Conservation (phyloP, 1,140 invertebrate genomes). For the Neodiprion lecontei region DNA sequence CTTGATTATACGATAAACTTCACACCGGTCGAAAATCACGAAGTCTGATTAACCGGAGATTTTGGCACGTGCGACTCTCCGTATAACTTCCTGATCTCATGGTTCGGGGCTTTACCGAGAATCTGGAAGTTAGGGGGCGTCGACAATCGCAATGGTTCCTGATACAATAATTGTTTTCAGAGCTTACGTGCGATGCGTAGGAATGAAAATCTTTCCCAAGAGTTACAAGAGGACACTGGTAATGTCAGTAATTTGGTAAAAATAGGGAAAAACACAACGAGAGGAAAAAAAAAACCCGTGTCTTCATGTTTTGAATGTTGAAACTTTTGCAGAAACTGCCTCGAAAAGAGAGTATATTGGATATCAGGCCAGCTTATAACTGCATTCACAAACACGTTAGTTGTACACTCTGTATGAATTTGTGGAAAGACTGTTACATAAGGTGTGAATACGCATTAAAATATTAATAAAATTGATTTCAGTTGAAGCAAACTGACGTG, state of each 20-base stretch:
- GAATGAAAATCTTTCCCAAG: conserved; percentile 36
- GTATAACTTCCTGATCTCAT: not conserved
- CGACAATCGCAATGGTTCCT: too few species aligned
- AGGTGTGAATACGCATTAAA: not conserved
- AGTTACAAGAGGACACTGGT: conserved; percentile 37
- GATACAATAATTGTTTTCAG: conserved; percentile 29
- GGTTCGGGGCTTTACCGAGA: not conserved
- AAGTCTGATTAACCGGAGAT: too few species aligned
- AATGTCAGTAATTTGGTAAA: conserved; percentile 38
- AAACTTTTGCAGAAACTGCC: conserved; percentile 48
- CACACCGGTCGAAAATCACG: too few species aligned
- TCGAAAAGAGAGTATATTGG: conserved; percentile 49
- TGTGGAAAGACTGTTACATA: not conserved
- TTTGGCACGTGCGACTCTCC: too few species aligned
- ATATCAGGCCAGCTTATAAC: conserved; percentile 52
- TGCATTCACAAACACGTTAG: conserved; percentile 59
- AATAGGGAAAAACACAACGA: too few species aligned
- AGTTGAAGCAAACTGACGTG: conserved; percentile 51
- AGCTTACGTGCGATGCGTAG: conserved; percentile 27
- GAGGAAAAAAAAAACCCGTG: too few species aligned
- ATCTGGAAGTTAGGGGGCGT: too few species aligned
- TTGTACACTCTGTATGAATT: conserved; percentile 21
- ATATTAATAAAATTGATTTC: conserved; percentile 33
- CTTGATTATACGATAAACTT: too few species aligned
- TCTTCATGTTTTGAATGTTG: not conserved